Evolutionary conservation across 1,140 invertebrate species (phyloP), one percentile per base, ranked within the genome.

Genomic region (Trichogramma pretiosum): DNA sequence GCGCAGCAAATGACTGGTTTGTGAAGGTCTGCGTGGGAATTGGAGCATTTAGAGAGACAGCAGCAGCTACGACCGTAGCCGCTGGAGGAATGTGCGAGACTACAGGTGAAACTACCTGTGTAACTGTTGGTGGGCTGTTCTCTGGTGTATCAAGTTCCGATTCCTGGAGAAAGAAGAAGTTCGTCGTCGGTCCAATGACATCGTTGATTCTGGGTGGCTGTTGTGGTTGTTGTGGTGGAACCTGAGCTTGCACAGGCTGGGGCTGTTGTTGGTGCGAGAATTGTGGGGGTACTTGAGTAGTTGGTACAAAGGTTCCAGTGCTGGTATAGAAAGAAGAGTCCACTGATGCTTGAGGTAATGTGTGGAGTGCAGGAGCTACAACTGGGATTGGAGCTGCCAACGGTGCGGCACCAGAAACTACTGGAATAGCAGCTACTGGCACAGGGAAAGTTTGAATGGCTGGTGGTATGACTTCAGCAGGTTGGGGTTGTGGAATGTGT

Each of bases 21-120:
- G 84, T 87, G 56, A 85, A 87, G 21, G 84, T 87, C 63, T 86
- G 83, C 5, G 81, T 78, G 9, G 82, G 82, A 57, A 87, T 86
- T 18, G 80, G 75, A 36, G 68, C 72, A 14, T 75, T 77, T 3
- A 75, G 74, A 24, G 41, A 33, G 17, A 49, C 47, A 2, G 47
- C 33, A 3, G 39, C 40, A 23, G 48, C 48, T 8, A 50, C 48
- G 14, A 50, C 48, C 16, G 48, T 44, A 1, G 35, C 34, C 8
- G 76, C 65, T 9, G 71, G 62, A 56, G 74, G 74, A 66, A 76
- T 75, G 54, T 70, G 68, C 36, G 68, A 56, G 34, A 67, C 63
- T 9, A 70, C 67, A 7, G 64, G 61, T 47, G 63, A 52, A 21
- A 43, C 11, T 18, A 45, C 46, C 22, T 43, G 37, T 2, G 38